phyloP scores from a whole-genome alignment of 92 coral and sea anemone genomes.

The Heteractis magnifica region DNA sequence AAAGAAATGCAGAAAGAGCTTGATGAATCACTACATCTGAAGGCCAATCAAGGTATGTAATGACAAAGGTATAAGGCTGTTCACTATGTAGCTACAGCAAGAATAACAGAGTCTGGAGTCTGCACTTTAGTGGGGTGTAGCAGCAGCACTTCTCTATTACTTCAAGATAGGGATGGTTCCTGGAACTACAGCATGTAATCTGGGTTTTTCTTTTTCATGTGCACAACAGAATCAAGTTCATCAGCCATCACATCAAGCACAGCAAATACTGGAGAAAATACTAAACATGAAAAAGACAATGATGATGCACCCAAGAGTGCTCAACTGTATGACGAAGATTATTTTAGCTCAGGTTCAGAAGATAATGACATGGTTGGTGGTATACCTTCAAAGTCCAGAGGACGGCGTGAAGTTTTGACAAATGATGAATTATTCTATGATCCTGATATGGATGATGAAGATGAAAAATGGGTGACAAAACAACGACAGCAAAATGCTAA shows the following conservation, averaged over 20 bases:
- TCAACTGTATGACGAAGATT: slow-evolving; percentile 76
- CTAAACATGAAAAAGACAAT: background rate
- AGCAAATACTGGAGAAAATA: background rate
- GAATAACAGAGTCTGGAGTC: too few relatives aligned
- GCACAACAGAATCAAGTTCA: background rate
- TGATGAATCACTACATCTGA: slow-evolving; percentile 41
- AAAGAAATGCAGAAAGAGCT: slow-evolving; percentile 89
- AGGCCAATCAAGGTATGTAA: background rate
- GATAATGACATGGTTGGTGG: slow-evolving; percentile 94
- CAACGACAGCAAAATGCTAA: slow-evolving; percentile 68
- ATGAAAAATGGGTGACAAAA: slow-evolving; percentile 84
- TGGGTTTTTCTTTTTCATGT: background rate
- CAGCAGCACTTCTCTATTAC: too few relatives aligned
- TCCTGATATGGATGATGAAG: slow-evolving; percentile 95
- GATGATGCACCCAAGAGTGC: slow-evolving; percentile 16
- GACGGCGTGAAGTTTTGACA: slow-evolving; percentile 72
- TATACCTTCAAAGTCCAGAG: slow-evolving; percentile 78
- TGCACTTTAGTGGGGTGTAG: too few relatives aligned
- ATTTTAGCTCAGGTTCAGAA: slow-evolving; percentile 97
- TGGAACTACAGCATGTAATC: background rate
- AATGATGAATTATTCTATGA: slow-evolving; percentile 91
- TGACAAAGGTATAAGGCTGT: background rate
- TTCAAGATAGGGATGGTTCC: too few relatives aligned
- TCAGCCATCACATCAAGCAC: background rate
- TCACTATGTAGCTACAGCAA: too few relatives aligned